These are phyloP conservation scores for Parus major DNA, from an alignment of 2,113 vertebrate species.

Conservation along the genomic window DNA sequence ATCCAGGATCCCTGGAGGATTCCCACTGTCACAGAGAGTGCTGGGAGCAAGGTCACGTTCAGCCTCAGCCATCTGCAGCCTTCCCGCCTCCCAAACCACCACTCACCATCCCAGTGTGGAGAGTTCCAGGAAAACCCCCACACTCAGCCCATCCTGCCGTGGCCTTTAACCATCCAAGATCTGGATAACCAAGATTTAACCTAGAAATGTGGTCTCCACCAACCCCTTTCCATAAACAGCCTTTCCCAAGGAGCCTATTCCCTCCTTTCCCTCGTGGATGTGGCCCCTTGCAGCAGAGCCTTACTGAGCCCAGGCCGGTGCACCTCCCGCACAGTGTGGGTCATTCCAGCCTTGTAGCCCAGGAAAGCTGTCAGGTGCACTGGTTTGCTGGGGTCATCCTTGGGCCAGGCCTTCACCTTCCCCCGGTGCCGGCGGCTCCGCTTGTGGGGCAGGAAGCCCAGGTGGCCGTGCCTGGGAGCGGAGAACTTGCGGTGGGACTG, in stretches of 20 bases:
- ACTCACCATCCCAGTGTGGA: accelerated
- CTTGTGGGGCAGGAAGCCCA: slow-evolving; percentile 82
- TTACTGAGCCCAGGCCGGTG: slow-evolving; percentile 80
- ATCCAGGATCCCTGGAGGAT: background rate
- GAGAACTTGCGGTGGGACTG: slow-evolving; percentile 86
- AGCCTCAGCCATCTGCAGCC: background rate
- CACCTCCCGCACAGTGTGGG: slow-evolving; percentile 77
- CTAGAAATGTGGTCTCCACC: background rate
- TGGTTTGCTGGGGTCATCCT: slow-evolving; percentile 77
- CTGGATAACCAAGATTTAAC: background rate
- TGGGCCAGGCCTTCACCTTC: slow-evolving; percentile 82
- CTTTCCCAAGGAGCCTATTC: background rate
- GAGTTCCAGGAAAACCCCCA: background rate
- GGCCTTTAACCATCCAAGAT: background rate
- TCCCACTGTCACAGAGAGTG: accelerated
- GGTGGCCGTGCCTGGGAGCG: slow-evolving; percentile 80
- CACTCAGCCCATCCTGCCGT: background rate
- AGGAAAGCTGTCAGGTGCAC: slow-evolving; percentile 82
- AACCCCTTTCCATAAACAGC: background rate
- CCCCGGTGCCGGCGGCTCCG: slow-evolving; percentile 78
- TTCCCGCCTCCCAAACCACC: background rate
- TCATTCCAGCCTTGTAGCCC: slow-evolving; percentile 86
- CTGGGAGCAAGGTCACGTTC: background rate
- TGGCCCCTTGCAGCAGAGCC: background rate
- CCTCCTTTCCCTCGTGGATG: background rate